A percentile compares a stretch with the other conserved stretches of the same genome.
Conservation (phyloP, 2,113 vertebrate genomes). For the Dicaeum eximium region DNA sequence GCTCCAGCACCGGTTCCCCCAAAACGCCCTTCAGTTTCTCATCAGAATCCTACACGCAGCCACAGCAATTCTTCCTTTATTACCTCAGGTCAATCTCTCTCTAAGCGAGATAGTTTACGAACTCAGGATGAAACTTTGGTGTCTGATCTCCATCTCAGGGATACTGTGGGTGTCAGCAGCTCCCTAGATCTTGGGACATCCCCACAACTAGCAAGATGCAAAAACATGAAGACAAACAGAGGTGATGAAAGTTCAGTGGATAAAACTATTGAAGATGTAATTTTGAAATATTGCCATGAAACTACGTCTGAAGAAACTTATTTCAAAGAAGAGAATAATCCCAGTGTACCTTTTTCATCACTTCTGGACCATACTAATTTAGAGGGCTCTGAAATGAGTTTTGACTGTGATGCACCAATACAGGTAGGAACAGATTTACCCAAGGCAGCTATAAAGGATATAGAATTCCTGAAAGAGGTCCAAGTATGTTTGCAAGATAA, state of each 20-base stretch:
- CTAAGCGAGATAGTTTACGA: constrained; percentile 59
- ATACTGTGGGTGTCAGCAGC: constrained; percentile 32
- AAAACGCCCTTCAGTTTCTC: constrained; percentile 17
- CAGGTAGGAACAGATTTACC: constrained; percentile 57
- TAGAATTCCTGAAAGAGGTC: constrained; percentile 72
- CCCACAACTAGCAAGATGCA: constrained; percentile 38
- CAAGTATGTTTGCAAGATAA: constrained; percentile 78
- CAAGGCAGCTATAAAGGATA: constrained; percentile 60
- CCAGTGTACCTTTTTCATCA: constrained; percentile 49
- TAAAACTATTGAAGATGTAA: constrained; percentile 79
- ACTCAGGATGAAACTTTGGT: constrained; percentile 65
- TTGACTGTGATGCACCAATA: constrained; percentile 79
- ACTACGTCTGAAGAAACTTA: not conserved
- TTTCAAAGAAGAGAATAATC: constrained; percentile 67
- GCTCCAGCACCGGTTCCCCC: not conserved
- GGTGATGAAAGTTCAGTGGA: constrained; percentile 27
- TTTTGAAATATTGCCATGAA: constrained; percentile 75
- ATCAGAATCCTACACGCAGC: constrained; percentile 18
- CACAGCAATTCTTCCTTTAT: constrained; percentile 50
- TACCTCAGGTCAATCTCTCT: constrained; percentile 71
- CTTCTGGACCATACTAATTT: constrained; percentile 30
- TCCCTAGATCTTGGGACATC: constrained; percentile 7
- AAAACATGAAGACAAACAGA: not conserved
- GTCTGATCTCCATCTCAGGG: constrained; percentile 65
- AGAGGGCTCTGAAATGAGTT: constrained; percentile 75